Percentiles rank a stretch among this genome's conserved stretches.
These are phyloP conservation scores for Cephus pulcher DNA, from an alignment of 2,888 invertebrate genomes.

Conservation along the genomic window DNA sequence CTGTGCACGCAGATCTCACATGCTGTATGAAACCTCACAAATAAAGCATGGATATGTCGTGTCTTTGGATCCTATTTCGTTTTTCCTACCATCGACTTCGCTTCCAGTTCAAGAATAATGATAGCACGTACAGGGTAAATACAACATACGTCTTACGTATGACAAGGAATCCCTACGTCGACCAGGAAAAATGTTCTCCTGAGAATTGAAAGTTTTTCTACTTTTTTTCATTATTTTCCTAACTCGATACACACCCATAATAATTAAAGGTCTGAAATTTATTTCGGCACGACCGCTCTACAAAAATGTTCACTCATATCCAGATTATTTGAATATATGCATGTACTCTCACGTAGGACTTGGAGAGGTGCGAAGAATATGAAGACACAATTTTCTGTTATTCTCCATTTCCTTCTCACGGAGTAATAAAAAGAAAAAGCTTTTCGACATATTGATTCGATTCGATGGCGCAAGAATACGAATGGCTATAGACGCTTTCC, in stretches of 20 bases:
- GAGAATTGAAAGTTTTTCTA: neutral
- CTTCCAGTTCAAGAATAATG: neutral
- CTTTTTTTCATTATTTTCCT: neutral
- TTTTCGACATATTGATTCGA: conserved; percentile 3
- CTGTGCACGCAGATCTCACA: neutral
- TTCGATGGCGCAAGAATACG: neutral
- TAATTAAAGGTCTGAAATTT: too few relatives aligned
- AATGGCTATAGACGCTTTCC: conserved; percentile 4
- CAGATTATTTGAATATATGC: neutral
- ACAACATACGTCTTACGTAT: neutral
- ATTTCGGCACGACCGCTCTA: neutral
- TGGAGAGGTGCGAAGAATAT: neutral
- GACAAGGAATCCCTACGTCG: neutral
- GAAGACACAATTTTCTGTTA: neutral
- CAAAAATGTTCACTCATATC: neutral
- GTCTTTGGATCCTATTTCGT: neutral
- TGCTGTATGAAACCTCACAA: neutral
- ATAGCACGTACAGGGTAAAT: neutral
- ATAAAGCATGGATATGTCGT: neutral
- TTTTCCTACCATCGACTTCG: neutral
- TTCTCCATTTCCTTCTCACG: neutral
- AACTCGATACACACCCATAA: neutral
- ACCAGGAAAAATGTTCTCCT: neutral
- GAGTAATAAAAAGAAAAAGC: neutral
- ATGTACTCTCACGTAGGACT: neutral